Percentiles rank a stretch among this genome's conserved stretches.
Evolutionary conservation across 2,113 vertebrate genomes (phyloP).

Genomic region (Rhinolophus sinicus): DNA sequence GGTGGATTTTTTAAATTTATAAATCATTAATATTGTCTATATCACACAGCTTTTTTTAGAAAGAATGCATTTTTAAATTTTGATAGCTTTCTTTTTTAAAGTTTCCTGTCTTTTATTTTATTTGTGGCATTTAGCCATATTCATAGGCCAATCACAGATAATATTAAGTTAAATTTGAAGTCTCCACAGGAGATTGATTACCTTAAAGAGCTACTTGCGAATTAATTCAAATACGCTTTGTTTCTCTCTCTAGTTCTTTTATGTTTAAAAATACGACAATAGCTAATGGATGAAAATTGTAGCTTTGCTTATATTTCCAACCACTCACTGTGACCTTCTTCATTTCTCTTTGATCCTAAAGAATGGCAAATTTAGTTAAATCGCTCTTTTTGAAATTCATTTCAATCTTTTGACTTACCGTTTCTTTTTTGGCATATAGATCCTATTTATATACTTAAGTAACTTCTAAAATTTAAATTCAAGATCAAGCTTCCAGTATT

Average conservation of each 20-base stretch:
- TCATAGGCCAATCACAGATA: background rate
- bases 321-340: background rate
- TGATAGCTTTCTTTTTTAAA: background rate
- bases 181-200: background rate
- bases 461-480: constrained; percentile 40
- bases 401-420: background rate
- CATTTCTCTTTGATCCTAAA: constrained; percentile 43
- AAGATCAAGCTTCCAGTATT: background rate
- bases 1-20: background rate
- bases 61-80: background rate
- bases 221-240: constrained; percentile 40
- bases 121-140: background rate
- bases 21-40: background rate
- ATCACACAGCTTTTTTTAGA: background rate
- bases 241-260: constrained; percentile 58
- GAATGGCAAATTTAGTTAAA: constrained; percentile 52
- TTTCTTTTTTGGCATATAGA: constrained; percentile 18
- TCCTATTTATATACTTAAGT: constrained; percentile 22
- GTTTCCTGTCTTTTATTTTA: background rate
- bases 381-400: constrained; percentile 38
- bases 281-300: constrained; percentile 56
- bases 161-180: constrained; percentile 53
- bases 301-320: constrained; percentile 40
- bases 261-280: constrained; percentile 66
- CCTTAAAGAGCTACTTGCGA: background rate